Conservation (phyloP, 2,113 vertebrate genomes). For the Microtus oregoni region DNA sequence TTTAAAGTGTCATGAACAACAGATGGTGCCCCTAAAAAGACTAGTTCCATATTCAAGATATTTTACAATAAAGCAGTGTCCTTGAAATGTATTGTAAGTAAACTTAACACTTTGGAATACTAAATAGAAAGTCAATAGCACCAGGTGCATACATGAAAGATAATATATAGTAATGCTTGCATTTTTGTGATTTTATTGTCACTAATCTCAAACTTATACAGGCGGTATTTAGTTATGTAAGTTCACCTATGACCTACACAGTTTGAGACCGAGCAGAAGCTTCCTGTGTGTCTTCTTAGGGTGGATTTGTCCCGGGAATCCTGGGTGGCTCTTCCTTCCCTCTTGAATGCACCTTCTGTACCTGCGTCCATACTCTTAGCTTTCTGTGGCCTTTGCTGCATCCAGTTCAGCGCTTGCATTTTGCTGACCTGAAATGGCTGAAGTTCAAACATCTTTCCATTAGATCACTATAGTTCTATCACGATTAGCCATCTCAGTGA, state of each 20-base stretch:
- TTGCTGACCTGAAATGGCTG: not conserved
- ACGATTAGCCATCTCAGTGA: not conserved
- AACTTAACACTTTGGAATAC: slow-evolving; percentile 52
- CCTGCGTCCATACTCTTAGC: not conserved
- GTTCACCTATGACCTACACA: not conserved
- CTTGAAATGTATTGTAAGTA: slow-evolving; percentile 71
- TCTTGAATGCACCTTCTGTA: not conserved
- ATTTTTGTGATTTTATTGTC: slow-evolving; percentile 41
- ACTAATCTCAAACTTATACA: slow-evolving; percentile 20
- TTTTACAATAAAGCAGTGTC: slow-evolving; percentile 70
- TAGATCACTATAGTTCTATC: not conserved
- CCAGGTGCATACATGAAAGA: not conserved
- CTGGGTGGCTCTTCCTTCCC: slow-evolving; percentile 7
- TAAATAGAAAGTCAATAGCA: slow-evolving; percentile 56
- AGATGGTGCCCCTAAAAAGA: slow-evolving; percentile 82
- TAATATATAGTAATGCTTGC: slow-evolving; percentile 14
- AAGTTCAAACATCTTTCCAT: not conserved
- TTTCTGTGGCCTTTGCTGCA: not conserved
- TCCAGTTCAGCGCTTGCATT: not conserved
- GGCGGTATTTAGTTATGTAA: not conserved
- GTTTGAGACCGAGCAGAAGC: slow-evolving; percentile 6
- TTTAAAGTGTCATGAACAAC: slow-evolving; percentile 81
- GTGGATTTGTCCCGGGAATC: not conserved
- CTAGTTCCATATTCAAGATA: slow-evolving; percentile 71
- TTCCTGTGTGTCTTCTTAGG: not conserved